A percentile compares a stretch with the other conserved stretches of the same genome.
Evolutionary conservation across 35 echinoderm and acorn worm genomes (phyloP).

Genomic region (Chiridota heheva): DNA sequence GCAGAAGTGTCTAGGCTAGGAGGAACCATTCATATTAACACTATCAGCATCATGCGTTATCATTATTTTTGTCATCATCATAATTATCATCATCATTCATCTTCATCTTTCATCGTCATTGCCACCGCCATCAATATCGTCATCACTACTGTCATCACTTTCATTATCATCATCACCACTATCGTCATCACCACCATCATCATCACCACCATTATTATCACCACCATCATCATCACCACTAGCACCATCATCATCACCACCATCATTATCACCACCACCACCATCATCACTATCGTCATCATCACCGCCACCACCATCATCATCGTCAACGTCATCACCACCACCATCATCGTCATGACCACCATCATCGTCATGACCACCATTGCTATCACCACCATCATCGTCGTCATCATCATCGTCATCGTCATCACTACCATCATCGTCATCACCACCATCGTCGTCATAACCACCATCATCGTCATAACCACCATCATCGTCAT

Average conservation of each 20-base stretch:
- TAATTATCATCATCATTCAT: no score
- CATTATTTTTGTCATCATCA: no score
- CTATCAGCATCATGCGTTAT: no score
- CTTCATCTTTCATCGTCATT: neutral
- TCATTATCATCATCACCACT: neutral
- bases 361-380: no score
- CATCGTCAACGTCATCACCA: neutral
- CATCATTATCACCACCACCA: neutral
- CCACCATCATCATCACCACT: neutral
- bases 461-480: no score
- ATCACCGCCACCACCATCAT: neutral
- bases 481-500: no score
- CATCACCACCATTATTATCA: neutral
- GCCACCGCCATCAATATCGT: neutral
- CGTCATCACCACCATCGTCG: no score
- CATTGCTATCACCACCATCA: neutral
- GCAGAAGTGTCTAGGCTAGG: no score
- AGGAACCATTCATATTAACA: no score
- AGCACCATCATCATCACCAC: neutral
- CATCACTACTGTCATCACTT: neutral
- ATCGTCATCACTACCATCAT: no score
- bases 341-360: no score
- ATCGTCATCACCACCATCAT: neutral
- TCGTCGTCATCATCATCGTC: neutral
- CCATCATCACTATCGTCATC: neutral